Evolutionary conservation across 2,113 vertebrate genomes (phyloP), one percentile per base, ranked within the genome.

Genomic region (Crotalus tigris): DNA sequence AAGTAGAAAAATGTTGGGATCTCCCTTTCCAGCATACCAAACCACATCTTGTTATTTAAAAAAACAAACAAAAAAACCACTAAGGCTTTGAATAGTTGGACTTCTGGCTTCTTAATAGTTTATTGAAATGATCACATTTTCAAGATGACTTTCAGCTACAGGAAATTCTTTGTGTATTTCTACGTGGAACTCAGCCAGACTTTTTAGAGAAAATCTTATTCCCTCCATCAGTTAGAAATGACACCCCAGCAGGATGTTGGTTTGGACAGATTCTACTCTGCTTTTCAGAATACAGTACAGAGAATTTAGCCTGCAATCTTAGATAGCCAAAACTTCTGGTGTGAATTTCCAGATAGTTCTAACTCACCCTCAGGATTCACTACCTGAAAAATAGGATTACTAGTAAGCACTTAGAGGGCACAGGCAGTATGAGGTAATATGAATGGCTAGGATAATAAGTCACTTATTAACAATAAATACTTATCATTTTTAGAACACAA

Each of bases 131-230:
- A 75, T 46, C 6, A 39, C 93, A 29, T 53, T 88, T 95, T 94
- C 95, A 95, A 92, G 95, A 93, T 93, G 2, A 1, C 19, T 95
- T 96, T 95, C 96, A 26, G 51, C 44, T 91, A 86, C 94, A 96
- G 96, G 94, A 96, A 93, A 64, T 12, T 1, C 7, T 17, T 55
- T 46, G 44, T 4, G 19, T 33, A 75, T 26, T 91, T 1, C 91
- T 9, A 12, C 91, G 85, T 29, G 61, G 7, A 53, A 51, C 92
- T 89, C 90, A 94, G 95, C 92, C 93, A 93, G 5, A 7, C 59
- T 23, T 81, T 81, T 81, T 33, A 39, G 17, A 81, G 75, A 81
- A 39, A 81, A 81, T 53, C 11, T 54, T 5, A 51, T 44, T 59
- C 44, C 46, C 58, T 26, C 29, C 59, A 54, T 24, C n/a, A 54